Evolutionary conservation across 2,888 invertebrate genomes (phyloP).

Genomic region (Elmis aenea): DNA sequence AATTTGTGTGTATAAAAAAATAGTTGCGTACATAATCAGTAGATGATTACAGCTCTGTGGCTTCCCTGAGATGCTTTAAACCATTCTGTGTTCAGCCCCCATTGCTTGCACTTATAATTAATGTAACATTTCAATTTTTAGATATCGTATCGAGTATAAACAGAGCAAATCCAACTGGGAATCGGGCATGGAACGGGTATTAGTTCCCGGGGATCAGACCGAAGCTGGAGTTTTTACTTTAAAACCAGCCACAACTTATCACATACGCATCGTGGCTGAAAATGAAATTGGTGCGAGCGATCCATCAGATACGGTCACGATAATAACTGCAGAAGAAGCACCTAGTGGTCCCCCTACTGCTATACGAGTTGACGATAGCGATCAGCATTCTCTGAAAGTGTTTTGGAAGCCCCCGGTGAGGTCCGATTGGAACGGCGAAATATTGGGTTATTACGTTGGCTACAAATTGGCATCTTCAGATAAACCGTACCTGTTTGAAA

Average conservation of each 20-base stretch:
- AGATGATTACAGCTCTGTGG: too few relatives aligned
- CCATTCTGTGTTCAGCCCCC: too few relatives aligned
- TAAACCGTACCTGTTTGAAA: conserved; percentile 85
- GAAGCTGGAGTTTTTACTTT: conserved; percentile 86
- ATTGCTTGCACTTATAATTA: too few relatives aligned
- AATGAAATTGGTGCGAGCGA: conserved; percentile 91
- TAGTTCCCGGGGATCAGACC: conserved; percentile 84
- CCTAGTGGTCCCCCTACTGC: conserved; percentile 74
- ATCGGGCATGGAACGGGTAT: conserved; percentile 78
- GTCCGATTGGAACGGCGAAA: conserved; percentile 90
- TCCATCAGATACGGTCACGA: conserved; percentile 87
- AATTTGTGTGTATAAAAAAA: too few relatives aligned
- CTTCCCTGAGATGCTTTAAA: too few relatives aligned
- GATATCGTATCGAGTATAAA: conserved; percentile 85
- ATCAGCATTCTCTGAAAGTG: conserved; percentile 81
- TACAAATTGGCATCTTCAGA: conserved; percentile 80
- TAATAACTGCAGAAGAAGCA: conserved; percentile 92
- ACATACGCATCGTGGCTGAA: conserved; percentile 87
- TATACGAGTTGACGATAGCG: conserved; percentile 79
- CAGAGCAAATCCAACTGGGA: conserved; percentile 79
- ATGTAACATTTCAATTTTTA: conserved; percentile 15
- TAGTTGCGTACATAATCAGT: too few relatives aligned
- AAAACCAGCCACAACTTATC: conserved; percentile 87
- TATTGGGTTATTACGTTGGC: conserved; percentile 85
- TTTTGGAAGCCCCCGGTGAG: conserved; percentile 88